Conservation (phyloP, 92 coral and sea anemone species). For the Montipora capitata region DNA sequence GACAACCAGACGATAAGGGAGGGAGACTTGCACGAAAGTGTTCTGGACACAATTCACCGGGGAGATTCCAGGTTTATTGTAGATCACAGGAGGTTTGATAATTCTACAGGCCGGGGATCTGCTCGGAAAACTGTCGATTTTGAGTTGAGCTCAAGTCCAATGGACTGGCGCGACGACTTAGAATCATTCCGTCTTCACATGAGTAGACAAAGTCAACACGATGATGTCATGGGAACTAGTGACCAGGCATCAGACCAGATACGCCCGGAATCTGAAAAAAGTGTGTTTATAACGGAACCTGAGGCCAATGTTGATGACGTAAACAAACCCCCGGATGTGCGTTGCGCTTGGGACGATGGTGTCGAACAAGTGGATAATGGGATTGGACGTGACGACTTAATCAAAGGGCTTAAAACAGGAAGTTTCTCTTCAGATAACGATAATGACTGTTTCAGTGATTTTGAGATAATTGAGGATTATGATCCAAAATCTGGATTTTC, state of each 20-base stretch:
- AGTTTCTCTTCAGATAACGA: constrained; percentile 12
- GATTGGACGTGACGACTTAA: constrained; percentile 9
- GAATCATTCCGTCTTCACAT: constrained; percentile 65
- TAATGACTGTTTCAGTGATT: constrained; percentile 31
- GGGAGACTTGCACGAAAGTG: constrained; percentile 65
- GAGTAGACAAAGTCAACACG: constrained; percentile 52
- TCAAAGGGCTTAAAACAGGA: neutral
- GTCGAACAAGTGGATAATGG: constrained; percentile 15
- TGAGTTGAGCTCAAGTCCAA: neutral
- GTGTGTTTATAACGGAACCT: constrained; percentile 77
- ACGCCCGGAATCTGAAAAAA: constrained; percentile 32
- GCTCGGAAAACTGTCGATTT: neutral
- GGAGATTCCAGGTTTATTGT: constrained; percentile 56
- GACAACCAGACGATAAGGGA: constrained; percentile 1
- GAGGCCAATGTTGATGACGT: constrained; percentile 54
- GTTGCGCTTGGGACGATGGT: constrained; percentile 71
- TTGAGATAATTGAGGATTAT: constrained; percentile 74
- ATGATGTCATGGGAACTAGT: constrained; percentile 27
- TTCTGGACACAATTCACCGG: constrained; percentile 46
- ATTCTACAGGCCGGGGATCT: neutral
- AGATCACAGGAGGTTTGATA: constrained; percentile 49
- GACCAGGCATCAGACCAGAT: constrained; percentile 10
- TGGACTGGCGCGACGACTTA: constrained; percentile 75
- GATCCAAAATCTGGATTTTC: constrained; percentile 78
- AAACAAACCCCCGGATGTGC: constrained; percentile 49